Conservation (phyloP, 1,140 invertebrate genomes). For the Drosophila jambulina region DNA sequence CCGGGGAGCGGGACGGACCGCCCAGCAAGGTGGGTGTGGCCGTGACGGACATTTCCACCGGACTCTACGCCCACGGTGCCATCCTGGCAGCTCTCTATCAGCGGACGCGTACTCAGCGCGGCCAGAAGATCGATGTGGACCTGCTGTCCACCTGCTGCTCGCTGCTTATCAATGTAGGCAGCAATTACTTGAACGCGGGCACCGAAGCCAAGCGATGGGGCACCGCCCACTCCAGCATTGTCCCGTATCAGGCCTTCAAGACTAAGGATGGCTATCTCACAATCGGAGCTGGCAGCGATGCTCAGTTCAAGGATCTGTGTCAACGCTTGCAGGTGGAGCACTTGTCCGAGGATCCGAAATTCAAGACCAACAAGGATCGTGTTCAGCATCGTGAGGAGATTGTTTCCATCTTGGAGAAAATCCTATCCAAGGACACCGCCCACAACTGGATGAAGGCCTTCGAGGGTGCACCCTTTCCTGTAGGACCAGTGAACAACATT, state of each 20-base stretch:
- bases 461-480: constrained; percentile 91
- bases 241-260: constrained; percentile 96
- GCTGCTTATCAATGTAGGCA: constrained; percentile 94
- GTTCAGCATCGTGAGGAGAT: constrained; percentile 92
- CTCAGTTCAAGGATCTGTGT: constrained; percentile 91
- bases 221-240: constrained; percentile 97
- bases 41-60: constrained; percentile 96
- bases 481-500: constrained; percentile 95
- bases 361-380: constrained; percentile 89
- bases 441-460: constrained; percentile 92
- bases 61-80: constrained; percentile 97
- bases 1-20: constrained; percentile 92
- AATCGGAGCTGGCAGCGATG: constrained; percentile 92
- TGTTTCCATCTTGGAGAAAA: constrained; percentile 87
- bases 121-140: constrained; percentile 97
- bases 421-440: constrained; percentile 89
- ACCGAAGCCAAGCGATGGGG: constrained; percentile 92
- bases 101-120: constrained; percentile 90
- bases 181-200: constrained; percentile 95
- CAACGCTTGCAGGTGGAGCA: constrained; percentile 88
- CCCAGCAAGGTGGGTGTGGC: constrained; percentile 97
- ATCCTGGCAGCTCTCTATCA: constrained; percentile 96
- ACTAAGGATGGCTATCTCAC: constrained; percentile 94
- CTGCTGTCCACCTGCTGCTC: constrained; percentile 96
- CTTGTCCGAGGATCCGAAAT: constrained; percentile 88